Conservation (phyloP, 2,113 vertebrate genomes). For the Ptilonorhynchus violaceus region DNA sequence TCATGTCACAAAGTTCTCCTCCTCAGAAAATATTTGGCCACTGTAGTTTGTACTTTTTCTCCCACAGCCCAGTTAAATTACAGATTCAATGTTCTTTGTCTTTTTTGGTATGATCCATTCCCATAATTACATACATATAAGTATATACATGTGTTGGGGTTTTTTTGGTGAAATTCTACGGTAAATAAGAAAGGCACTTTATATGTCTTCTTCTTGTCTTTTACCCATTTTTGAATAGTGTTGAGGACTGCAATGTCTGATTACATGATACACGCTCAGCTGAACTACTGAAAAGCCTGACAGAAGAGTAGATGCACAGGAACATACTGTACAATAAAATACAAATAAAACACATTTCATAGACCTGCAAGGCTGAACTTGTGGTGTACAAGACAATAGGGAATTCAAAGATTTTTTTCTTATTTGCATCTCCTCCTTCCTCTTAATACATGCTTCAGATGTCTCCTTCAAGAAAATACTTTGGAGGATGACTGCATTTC, state of each 20-base stretch:
- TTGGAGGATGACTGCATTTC: not conserved
- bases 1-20: not conserved
- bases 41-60: not conserved
- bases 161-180: not conserved
- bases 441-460: not conserved
- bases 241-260: not conserved
- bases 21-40: not conserved
- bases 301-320: not conserved
- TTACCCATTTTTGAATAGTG: not conserved
- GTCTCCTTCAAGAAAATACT: not conserved
- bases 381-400: not conserved
- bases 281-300: not conserved
- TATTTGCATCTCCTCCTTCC: not conserved
- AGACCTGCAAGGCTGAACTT: not conserved
- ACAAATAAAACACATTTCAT: not conserved
- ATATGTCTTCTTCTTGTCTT: not conserved
- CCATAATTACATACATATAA: not conserved
- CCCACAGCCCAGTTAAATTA: constrained; percentile 8
- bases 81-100: not conserved
- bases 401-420: not conserved
- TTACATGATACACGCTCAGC: not conserved
- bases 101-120: not conserved
- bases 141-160: not conserved
- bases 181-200: not conserved
- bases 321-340: not conserved